Evolutionary conservation across 2,113 vertebrate species (phyloP).

Genomic region (Cephalopterus ornatus): DNA sequence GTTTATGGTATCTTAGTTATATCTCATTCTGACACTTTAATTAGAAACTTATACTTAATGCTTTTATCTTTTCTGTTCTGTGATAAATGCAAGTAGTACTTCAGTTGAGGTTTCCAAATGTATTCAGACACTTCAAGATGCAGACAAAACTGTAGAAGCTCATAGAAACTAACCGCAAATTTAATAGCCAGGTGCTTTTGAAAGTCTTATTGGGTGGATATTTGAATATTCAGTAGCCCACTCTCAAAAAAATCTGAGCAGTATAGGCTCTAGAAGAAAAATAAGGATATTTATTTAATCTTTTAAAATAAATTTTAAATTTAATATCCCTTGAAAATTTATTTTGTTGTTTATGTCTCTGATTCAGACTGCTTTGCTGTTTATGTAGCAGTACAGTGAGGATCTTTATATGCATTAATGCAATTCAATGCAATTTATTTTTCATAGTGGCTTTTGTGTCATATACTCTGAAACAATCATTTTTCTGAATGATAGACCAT

Average conservation of each 20-base stretch:
- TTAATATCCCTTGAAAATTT: not conserved
- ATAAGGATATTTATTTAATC: not conserved
- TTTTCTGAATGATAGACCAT: not conserved
- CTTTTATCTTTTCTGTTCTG: not conserved
- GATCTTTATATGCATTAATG: not conserved
- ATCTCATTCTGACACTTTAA: slow-evolving; percentile 45
- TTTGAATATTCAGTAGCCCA: not conserved
- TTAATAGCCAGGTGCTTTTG: not conserved
- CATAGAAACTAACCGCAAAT: not conserved
- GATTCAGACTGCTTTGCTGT: not conserved
- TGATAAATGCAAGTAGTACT: not conserved
- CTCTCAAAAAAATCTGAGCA: not conserved
- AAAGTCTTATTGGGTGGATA: not conserved
- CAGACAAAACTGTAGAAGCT: not conserved
- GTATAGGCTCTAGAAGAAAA: not conserved
- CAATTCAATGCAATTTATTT: not conserved
- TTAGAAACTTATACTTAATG: slow-evolving; percentile 3
- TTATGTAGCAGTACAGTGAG: not conserved
- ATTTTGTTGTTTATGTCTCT: not conserved
- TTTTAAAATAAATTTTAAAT: not conserved
- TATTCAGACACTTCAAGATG: not conserved
- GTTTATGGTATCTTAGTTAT: not conserved
- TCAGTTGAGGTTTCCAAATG: not conserved
- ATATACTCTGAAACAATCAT: not conserved
- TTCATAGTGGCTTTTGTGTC: not conserved